These are phyloP conservation scores for Ailuropoda melanoleuca DNA, from an alignment of 2,113 vertebrate species.

Conservation along the genomic window DNA sequence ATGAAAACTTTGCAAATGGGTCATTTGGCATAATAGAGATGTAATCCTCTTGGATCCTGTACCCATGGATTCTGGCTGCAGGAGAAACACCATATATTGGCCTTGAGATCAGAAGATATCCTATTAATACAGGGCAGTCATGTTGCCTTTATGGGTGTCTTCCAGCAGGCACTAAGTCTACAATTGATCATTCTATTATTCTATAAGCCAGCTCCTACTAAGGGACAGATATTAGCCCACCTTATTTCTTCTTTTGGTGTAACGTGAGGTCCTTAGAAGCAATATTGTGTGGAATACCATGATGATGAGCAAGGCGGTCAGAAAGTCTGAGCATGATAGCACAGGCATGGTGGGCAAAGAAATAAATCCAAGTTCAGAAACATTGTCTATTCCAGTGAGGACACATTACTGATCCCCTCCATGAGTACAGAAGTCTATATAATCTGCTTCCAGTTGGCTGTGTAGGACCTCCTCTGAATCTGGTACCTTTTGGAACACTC, in stretches of 20 bases:
- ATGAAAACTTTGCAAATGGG: neutral
- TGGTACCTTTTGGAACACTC: neutral
- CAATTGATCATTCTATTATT: neutral
- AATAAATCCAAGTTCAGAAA: neutral
- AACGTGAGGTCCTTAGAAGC: neutral
- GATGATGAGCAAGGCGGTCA: neutral
- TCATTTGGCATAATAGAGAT: neutral
- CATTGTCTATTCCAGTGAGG: neutral
- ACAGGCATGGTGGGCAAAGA: neutral
- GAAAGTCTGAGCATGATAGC: neutral
- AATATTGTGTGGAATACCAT: neutral
- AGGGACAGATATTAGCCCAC: neutral
- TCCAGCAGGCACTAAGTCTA: neutral
- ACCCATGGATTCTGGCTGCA: neutral
- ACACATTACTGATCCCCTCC: neutral
- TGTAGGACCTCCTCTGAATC: neutral
- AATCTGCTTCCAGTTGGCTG: neutral
- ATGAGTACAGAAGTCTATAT: neutral
- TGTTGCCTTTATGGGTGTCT: neutral
- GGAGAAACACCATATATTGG: neutral
- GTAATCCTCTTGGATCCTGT: neutral
- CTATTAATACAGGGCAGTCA: neutral
- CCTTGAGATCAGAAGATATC: neutral
- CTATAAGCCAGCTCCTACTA: neutral
- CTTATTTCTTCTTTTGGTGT: neutral